Evolutionary conservation across 2,797 vertebrate genomes (phyloP), one percentile per base, ranked within the genome.

Genomic region (Dipus sagitta): DNA sequence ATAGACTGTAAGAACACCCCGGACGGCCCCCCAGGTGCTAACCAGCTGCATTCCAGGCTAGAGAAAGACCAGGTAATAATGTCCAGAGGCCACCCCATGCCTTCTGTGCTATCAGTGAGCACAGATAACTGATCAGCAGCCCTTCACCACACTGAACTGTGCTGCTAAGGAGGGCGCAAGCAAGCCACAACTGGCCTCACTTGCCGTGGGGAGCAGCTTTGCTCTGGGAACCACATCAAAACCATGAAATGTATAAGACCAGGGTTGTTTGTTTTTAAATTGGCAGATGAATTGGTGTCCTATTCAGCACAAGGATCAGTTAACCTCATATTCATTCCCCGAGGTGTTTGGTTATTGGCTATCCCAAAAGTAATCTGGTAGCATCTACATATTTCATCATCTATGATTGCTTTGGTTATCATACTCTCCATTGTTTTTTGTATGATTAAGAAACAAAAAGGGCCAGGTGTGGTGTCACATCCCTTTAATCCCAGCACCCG

Each of bases 201-300:
- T 99, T 98, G 98, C 98, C 1, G 97, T 98, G 8, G 98, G 98
- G 98, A 99, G 90, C 98, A 98, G 96, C 98, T 99, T 96, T 99
- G 98, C 97, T 98, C 99, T 96, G 99, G 99, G 86, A 99, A 98
- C 96, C 65, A 98, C 95, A 98, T 96, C 93, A 20, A 20, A 64
- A 24, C 21, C 62, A 24, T 21, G 62, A 64, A 23, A 64, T 64
- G 62, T 26, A 15, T 26, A 42, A 13, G 79, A 42, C 34, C 79
- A 32, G 68, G 42, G 58, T 99, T 99, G 68, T 92, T 58, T 58
- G 54, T 58, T 58, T 17, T 58, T 58, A 58, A 14, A 3, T 17
- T 97, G 99, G 98, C 75, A 98, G 98, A 96, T 99, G 99, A 98
- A 98, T 99, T 92, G 98, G 98, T 82, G 98, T 99, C 93, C 98